Percentiles rank a stretch among this genome's conserved stretches.
Evolutionary conservation across 2,888 invertebrate genomes (phyloP).

Genomic region (Oegoconia quadripuncta): DNA sequence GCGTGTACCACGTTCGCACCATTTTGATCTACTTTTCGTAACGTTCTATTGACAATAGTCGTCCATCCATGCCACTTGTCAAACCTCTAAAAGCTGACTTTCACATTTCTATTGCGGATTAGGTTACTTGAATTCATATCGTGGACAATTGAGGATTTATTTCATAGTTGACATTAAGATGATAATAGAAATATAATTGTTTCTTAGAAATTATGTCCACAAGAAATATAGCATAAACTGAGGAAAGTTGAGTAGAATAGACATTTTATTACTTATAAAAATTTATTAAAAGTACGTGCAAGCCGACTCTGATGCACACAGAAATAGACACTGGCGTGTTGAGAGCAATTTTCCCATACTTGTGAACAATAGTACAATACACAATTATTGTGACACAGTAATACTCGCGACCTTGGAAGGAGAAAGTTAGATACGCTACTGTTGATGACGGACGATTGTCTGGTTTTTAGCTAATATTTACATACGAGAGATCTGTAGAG

Average conservation of each 20-base stretch:
- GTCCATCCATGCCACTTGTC: slow-evolving; percentile 24
- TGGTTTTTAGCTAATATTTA: slow-evolving; percentile 5
- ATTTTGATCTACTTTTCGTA: slow-evolving; percentile 31
- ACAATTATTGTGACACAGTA: slow-evolving; percentile 29
- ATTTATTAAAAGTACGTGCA: too few relatives aligned
- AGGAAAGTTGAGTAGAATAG: too few relatives aligned
- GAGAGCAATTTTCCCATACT: slow-evolving; percentile 20
- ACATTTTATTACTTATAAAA: too few relatives aligned
- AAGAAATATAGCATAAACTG: too few relatives aligned
- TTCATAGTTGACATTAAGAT: too few relatives aligned
- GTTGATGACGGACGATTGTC: slow-evolving; percentile 2
- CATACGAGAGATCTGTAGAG: too few relatives aligned
- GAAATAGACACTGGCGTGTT: background rate
- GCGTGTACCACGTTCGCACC: slow-evolving; percentile 31
- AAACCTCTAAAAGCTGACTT: slow-evolving; percentile 13
- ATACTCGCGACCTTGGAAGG: slow-evolving; percentile 36
- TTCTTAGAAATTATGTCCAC: too few relatives aligned
- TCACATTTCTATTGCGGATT: slow-evolving; percentile 15
- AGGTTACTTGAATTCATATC: too few relatives aligned
- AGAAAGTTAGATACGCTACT: slow-evolving; percentile 31
- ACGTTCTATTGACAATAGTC: slow-evolving; percentile 17
- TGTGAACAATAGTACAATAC: slow-evolving; percentile 30
- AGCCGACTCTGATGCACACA: background rate
- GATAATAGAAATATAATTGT: too few relatives aligned
- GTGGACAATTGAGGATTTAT: too few relatives aligned